These are phyloP conservation scores for Drosophila colorata DNA, from an alignment of 2,888 invertebrate genomes.

Conservation along the genomic window DNA sequence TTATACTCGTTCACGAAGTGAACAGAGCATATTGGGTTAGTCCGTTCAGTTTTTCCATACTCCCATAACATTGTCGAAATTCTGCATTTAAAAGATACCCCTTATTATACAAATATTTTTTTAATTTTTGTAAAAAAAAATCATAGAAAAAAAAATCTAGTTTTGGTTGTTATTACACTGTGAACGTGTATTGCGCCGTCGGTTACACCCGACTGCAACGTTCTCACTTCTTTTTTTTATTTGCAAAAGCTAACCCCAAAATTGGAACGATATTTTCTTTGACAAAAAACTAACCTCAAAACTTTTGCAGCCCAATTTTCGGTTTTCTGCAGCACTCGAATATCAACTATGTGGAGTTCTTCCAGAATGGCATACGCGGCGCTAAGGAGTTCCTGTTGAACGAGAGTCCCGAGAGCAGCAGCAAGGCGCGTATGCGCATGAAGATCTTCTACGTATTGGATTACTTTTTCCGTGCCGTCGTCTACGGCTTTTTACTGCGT, in stretches of 20 bases:
- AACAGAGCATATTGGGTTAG: too few relatives aligned
- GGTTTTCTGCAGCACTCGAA: conserved; percentile 72
- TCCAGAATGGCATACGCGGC: conserved; percentile 78
- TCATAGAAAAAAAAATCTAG: too few relatives aligned
- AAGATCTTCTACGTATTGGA: conserved; percentile 70
- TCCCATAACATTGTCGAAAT: too few relatives aligned
- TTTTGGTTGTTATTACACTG: too few relatives aligned
- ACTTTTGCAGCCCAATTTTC: conserved; percentile 52
- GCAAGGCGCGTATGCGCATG: conserved; percentile 64
- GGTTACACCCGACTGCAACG: too few relatives aligned
- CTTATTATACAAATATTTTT: too few relatives aligned
- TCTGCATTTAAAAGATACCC: too few relatives aligned
- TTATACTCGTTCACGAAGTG: too few relatives aligned
- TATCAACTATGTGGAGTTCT: conserved; percentile 74
- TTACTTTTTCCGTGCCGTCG: conserved; percentile 60
- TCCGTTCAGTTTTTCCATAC: too few relatives aligned
- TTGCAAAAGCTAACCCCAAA: neutral
- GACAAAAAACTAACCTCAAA: neutral
- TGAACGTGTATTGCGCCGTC: too few relatives aligned
- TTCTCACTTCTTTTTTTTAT: too few relatives aligned
- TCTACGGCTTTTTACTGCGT: conserved; percentile 60
- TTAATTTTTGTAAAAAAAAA: too few relatives aligned
- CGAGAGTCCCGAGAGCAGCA: conserved; percentile 75
- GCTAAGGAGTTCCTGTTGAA: conserved; percentile 82
- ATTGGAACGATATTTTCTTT: neutral